Conservation (phyloP, 1,140 invertebrate genomes). For the Odontomachus brunneus region DNA sequence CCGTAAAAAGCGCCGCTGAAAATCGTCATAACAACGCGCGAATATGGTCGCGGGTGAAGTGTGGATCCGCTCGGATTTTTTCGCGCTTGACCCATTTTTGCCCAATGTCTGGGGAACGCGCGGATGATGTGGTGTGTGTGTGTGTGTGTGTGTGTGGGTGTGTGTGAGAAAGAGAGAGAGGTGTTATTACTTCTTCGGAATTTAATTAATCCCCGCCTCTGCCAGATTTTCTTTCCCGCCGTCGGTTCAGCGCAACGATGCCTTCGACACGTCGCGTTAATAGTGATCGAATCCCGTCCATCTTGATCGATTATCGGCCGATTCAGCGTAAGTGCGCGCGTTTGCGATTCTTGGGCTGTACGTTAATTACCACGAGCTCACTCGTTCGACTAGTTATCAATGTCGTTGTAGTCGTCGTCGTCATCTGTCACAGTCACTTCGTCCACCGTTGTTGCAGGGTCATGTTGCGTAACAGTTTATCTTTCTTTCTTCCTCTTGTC, state of each 20-base stretch:
- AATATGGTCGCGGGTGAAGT: conserved; percentile 14
- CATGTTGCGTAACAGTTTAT: too few species aligned
- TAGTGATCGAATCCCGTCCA: too few species aligned
- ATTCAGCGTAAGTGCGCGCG: too few species aligned
- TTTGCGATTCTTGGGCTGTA: too few species aligned
- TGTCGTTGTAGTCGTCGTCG: too few species aligned
- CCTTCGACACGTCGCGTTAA: too few species aligned
- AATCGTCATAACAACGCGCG: conserved; percentile 43
- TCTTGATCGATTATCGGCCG: too few species aligned
- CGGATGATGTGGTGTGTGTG: background rate
- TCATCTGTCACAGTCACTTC: too few species aligned
- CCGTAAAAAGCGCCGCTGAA: conserved; percentile 33
- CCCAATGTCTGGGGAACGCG: conserved; percentile 21
- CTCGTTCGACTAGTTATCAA: too few species aligned
- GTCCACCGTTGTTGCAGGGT: too few species aligned
- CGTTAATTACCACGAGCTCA: too few species aligned
- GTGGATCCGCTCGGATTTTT: conserved; percentile 40
- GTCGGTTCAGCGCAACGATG: conserved; percentile 1
- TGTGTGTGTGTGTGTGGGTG: too few species aligned
- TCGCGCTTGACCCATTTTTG: conserved; percentile 63
- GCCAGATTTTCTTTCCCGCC: conserved; percentile 33
- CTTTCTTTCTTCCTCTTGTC: background rate
- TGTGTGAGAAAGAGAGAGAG: background rate
- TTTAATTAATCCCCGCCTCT: conserved; percentile 52
- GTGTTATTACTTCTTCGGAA: conserved; percentile 61